These are phyloP conservation scores for Chelonia mydas DNA, from an alignment of 2,797 vertebrate species.

Conservation along the genomic window DNA sequence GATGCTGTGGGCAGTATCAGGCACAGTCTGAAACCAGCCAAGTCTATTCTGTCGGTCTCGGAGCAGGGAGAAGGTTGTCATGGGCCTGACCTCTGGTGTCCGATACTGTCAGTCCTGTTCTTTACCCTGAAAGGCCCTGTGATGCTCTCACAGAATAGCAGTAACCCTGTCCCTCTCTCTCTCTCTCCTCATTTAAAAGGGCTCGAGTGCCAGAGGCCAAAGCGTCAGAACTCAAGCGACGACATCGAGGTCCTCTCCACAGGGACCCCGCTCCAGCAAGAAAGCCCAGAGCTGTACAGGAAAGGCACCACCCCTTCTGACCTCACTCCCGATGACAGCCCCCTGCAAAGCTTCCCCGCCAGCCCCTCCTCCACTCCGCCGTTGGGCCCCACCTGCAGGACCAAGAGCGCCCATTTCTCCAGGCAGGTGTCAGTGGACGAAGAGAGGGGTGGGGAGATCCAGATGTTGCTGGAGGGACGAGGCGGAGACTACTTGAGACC, in stretches of 20 bases:
- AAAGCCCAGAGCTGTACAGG: slow-evolving; percentile 95
- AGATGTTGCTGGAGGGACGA: slow-evolving; percentile 92
- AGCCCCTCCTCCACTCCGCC: slow-evolving; percentile 87
- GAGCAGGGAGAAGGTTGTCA: not conserved
- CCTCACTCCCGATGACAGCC: slow-evolving; percentile 91
- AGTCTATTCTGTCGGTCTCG: not conserved
- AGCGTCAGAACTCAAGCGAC: slow-evolving; percentile 91
- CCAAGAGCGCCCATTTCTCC: slow-evolving; percentile 92
- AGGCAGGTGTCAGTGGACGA: slow-evolving; percentile 92
- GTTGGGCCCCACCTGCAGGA: slow-evolving; percentile 79
- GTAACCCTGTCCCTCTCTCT: not conserved
- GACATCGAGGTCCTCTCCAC: slow-evolving; percentile 93
- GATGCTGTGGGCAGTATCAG: fast-evolving
- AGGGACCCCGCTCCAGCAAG: slow-evolving; percentile 86
- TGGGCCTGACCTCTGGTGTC: fast-evolving
- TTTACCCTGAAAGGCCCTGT: fast-evolving
- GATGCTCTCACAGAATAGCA: fast-evolving
- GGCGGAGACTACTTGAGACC: slow-evolving; percentile 86
- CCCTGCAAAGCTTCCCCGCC: slow-evolving; percentile 90
- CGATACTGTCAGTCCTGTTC: fast-evolving
- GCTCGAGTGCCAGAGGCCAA: slow-evolving; percentile 94
- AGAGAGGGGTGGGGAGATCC: slow-evolving; percentile 91
- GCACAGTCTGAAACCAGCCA: fast-evolving
- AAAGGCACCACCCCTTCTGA: slow-evolving; percentile 94
- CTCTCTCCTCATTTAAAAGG: slow-evolving; percentile 77